Evolutionary conservation across 92 coral and sea anemone species (phyloP).

Genomic region (Nematostella vectensis): DNA sequence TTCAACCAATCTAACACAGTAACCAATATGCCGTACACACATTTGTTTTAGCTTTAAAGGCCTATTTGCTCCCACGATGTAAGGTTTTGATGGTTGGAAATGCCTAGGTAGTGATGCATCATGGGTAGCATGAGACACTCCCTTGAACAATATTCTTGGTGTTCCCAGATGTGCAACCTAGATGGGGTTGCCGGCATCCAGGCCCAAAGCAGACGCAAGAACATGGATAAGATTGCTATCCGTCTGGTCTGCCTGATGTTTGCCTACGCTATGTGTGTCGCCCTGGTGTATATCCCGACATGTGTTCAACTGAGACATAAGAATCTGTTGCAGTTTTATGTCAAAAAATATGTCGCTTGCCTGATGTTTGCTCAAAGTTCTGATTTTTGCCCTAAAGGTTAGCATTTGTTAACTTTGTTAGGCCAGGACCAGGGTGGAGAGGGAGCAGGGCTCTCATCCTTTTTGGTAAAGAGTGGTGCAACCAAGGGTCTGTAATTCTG

Average conservation of each 20-base stretch:
- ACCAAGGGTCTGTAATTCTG: no score
- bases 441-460: no score
- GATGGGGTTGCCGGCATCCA: constrained; percentile 39
- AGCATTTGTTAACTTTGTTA: no score
- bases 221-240: constrained; percentile 52
- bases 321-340: constrained; percentile 23
- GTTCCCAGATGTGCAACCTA: constrained; percentile 34
- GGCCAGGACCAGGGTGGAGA: no score
- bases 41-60: no score
- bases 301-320: constrained; percentile 47
- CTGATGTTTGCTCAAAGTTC: constrained; percentile 20
- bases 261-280: constrained; percentile 51
- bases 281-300: constrained; percentile 49
- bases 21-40: no score
- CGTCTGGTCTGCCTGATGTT: constrained; percentile 73
- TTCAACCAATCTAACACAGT: no score
- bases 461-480: no score
- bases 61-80: no score
- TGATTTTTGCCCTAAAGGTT: background rate
- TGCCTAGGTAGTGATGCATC: no score
- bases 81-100: no score
- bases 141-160: background rate
- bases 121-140: no score
- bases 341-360: constrained; percentile 42
- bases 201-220: constrained; percentile 45